Conservation (phyloP, 2,888 invertebrate species). For the Euzophera pinguis region DNA sequence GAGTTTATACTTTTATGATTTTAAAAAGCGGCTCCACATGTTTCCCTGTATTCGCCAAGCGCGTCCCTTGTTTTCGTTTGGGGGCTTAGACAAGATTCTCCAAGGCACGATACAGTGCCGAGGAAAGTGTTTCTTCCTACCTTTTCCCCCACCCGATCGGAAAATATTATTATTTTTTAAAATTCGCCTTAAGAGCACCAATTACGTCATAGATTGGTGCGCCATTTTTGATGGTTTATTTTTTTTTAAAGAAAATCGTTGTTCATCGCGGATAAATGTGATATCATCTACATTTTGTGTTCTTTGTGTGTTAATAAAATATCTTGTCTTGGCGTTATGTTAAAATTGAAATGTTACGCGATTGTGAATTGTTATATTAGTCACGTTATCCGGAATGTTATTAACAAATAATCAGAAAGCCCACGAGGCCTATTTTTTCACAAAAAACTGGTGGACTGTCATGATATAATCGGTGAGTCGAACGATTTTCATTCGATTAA, state of each 20-base stretch:
- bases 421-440: too few relatives aligned
- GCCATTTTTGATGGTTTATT: not conserved
- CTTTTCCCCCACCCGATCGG: not conserved
- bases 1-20: too few relatives aligned
- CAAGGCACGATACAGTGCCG: conserved; percentile 13
- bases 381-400: too few relatives aligned
- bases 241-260: not conserved
- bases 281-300: too few relatives aligned
- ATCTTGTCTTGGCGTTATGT: too few relatives aligned
- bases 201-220: not conserved
- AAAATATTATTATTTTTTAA: conserved; percentile 11
- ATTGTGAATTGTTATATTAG: too few relatives aligned
- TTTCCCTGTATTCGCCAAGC: conserved; percentile 20
- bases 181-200: conserved; percentile 5
- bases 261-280: not conserved
- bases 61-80: conserved; percentile 31
- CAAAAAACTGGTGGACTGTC: too few relatives aligned
- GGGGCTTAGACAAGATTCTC: conserved; percentile 16
- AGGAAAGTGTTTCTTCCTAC: conserved; percentile 3
- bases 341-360: too few relatives aligned
- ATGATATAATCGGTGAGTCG: too few relatives aligned
- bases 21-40: conserved; percentile 16
- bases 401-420: too few relatives aligned
- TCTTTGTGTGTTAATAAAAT: too few relatives aligned
- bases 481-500: too few relatives aligned